Evolutionary conservation across 2,113 vertebrate genomes (phyloP), one percentile per base, ranked within the genome.

Genomic region (Etia nguti): DNA sequence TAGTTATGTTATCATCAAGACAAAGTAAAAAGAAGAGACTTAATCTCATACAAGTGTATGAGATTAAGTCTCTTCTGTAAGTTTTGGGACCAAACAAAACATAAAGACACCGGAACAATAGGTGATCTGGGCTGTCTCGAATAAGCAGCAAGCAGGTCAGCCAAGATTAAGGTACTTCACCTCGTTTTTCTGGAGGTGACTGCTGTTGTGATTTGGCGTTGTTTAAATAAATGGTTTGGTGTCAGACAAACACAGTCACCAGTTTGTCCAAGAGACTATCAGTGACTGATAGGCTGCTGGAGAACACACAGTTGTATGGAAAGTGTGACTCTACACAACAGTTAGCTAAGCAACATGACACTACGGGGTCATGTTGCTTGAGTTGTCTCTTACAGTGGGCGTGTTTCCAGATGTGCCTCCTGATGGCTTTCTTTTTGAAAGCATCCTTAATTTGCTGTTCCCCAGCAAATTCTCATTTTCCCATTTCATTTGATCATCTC

Each of bases 381-480:
- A 13, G 62, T n/a, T 68, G 18, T 68, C 7, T 68, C 4, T 41
- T 12, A 38, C 36, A 22, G n/a, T 3, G 10, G 62, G 20, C 36
- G 24, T 68, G 36, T 68, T 68, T 68, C 36, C 31, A 68, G 11
- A 68, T 41, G n/a, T 68, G 62, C 0, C 0, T 62, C 34, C 60
- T 68, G 10, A 0, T 38, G 18, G 0, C 18, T 65, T 60, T 60
- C 60, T 34, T 12, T 65, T 36, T 62, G 16, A 62, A 62, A 62
- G 36, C 41, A 0, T 9, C 7, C n/a, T 62, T 41, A 9, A 4
- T n/a, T 38, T n/a, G 34, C 10, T 68, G n/a, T 43, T 57, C 2
- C 24, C 56, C 26, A 1, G 31, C 3, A 26, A 18, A 48, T 31
- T 77, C 24, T 6, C 10, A 7, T 8, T 26, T 12, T 26, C 50